Evolutionary conservation across 2,888 invertebrate species (phyloP).

Genomic region (Nemotelus nigrinus): DNA sequence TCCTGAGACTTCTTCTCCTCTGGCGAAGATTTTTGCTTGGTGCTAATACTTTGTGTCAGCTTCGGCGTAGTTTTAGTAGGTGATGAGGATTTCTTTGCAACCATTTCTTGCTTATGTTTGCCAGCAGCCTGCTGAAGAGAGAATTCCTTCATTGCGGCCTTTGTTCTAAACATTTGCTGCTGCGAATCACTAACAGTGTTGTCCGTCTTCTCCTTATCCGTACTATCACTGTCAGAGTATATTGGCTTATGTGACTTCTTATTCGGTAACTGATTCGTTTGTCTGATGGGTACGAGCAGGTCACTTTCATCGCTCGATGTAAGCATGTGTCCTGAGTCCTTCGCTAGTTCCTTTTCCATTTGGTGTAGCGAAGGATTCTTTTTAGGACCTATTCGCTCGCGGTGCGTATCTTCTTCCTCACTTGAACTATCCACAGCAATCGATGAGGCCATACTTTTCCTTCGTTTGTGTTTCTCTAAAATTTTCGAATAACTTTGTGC

Average conservation of each 20-base stretch:
- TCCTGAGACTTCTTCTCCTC: slow-evolving; percentile 49
- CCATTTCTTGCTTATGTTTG: slow-evolving; percentile 44
- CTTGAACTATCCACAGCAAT: slow-evolving; percentile 69
- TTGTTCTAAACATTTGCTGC: slow-evolving; percentile 76
- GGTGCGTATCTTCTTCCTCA: slow-evolving; percentile 67
- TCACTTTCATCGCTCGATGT: slow-evolving; percentile 88
- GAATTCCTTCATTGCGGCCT: slow-evolving; percentile 87
- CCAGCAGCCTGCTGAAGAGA: slow-evolving; percentile 65
- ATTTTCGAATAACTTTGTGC: slow-evolving; percentile 49
- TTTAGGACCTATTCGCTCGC: slow-evolving; percentile 36
- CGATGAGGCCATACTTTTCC: slow-evolving; percentile 48
- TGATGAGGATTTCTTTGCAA: slow-evolving; percentile 34
- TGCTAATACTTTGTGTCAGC: not conserved
- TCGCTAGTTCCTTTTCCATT: slow-evolving; percentile 78
- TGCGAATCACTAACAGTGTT: slow-evolving; percentile 75
- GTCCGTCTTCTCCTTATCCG: slow-evolving; percentile 68
- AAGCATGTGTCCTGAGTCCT: slow-evolving; percentile 68
- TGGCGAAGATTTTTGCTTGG: slow-evolving; percentile 16
- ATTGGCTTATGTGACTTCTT: slow-evolving; percentile 76
- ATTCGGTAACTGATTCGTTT: slow-evolving; percentile 63
- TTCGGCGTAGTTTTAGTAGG: slow-evolving; percentile 11
- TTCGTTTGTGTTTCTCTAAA: slow-evolving; percentile 41
- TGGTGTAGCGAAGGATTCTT: slow-evolving; percentile 73
- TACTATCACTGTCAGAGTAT: slow-evolving; percentile 81
- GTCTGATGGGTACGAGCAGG: slow-evolving; percentile 72